Evolutionary conservation across 2,888 invertebrate species (phyloP).

Genomic region (Hermodice carunculata): DNA sequence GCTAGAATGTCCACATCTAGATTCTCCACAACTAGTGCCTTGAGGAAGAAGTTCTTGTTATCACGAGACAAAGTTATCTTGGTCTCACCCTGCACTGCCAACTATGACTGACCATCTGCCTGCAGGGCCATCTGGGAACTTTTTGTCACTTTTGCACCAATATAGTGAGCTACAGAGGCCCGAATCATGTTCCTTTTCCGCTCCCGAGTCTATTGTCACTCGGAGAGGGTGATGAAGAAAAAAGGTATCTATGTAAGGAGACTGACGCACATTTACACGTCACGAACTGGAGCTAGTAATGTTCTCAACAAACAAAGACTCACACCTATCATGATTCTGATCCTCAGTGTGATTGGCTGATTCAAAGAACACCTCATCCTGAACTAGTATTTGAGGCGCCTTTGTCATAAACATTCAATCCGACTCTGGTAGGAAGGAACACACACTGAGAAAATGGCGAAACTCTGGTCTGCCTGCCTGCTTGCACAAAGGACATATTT

Average conservation of each 20-base stretch:
- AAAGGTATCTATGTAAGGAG: no score
- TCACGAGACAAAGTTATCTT: no score
- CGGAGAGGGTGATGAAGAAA: no score
- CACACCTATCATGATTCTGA: no score
- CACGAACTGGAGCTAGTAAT: no score
- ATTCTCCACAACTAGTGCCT: constrained; percentile 35
- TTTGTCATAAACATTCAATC: constrained; percentile 32
- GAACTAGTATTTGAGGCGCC: constrained; percentile 7
- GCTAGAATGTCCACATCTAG: constrained; percentile 38
- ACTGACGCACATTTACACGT: no score
- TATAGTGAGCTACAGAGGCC: background rate
- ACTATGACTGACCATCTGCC: constrained; percentile 17
- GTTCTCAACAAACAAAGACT: no score
- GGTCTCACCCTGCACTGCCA: no score
- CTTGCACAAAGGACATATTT: constrained; percentile 36
- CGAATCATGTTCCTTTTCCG: background rate
- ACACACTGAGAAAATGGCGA: constrained; percentile 36
- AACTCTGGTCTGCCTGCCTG: constrained; percentile 20
- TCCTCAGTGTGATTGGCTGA: no score
- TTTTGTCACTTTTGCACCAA: background rate
- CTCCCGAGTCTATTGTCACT: background rate
- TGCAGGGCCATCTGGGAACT: background rate
- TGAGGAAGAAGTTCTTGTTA: no score
- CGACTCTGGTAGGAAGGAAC: constrained; percentile 34
- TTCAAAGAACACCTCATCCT: no score